Base-by-base conservation (phyloP, 2,113 vertebrate genomes). In the Zosterops pallidus region DNA sequence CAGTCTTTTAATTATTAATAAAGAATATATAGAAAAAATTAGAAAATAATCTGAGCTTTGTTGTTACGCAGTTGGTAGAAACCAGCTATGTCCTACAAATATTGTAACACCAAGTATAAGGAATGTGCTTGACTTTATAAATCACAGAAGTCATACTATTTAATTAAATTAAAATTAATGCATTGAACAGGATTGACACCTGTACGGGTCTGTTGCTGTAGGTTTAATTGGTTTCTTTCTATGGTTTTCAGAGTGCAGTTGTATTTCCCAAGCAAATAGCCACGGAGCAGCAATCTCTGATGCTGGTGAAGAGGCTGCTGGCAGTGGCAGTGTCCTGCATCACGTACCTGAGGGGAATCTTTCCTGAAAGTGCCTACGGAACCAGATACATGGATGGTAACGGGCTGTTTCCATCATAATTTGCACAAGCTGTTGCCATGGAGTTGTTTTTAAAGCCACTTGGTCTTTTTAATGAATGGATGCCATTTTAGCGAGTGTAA, bases 281-380 rank as follows among this genome's bases (percentile, higher is more conserved):
- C 46, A 98, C 98, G 2, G 99, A 99, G 68, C 98, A 99, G 85
- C 99, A 99, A 41, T 99, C 99, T 10, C 68, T 99, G 82, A 89
- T 98, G 26, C 96, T 99, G 33, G 98, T 99, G 62, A 99, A 99
- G 97, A 98, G 98, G 90, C 98, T 99, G 8, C 94, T 99, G 89
- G 99, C 99, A n/a, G 98, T 99, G 69, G 98, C 99, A 0, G 98
- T 99, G 25, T 99, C 99, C 59, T 99, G 98, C 95, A 99, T 99
- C 95, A 99, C 99, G 0, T 99, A 99, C 88, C 98, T 99, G 29
- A 98, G 99, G 81, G 99, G 99, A 17, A 98, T 99, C 89, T 99
- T 99, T 76, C 99, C 99, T 23, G 99, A 99, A 91, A 98, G 97
- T 91, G 99, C 99, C 89, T 99, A 99, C 50, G 99, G 99, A 80